Base-by-base conservation (phyloP, 2,888 invertebrate genomes). In the Catocala sponsa region DNA sequence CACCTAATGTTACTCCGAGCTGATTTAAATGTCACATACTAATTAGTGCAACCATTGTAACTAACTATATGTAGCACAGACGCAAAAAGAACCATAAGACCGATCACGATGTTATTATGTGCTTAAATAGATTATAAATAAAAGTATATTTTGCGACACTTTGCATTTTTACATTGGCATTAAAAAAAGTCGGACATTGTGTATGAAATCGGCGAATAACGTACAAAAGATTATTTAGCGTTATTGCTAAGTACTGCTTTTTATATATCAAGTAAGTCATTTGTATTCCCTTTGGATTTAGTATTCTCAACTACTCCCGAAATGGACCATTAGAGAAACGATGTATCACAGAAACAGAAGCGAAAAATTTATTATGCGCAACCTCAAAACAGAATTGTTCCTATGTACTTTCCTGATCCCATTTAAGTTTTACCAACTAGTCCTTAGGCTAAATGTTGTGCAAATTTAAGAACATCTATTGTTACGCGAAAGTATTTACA, bases 391-490 rank as follows among this genome's bases (percentile, higher is more conserved):
- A 48, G 41, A 69, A 72, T 68, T 69, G 70, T 72, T 73, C 55
- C 63, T 44, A 67, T 73, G 75, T 75, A 66, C 76, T 72, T 74
- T 59, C 59, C 63, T 66, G 65, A 65, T 67, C 64, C 71, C 66
- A 75, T 78, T 76, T 65, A 76, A 70, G 68, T 78, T 78, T 68
- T 59, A 73, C 74, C 55, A 69, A 78, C 70, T 72, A 70, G 59
- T 66, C 75, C 69, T 65, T 9, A 56, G 63, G 76, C 59, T 64
- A 65, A 60, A 63, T 52, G 9, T 33, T 69, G 63, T 66, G 59
- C 69, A 50, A 64, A 71, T 72, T 68, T 57, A 59, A 68, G 65
- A 33, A 63, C 63, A 54, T 51, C 55, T 65, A 69, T 76, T 76
- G 72, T 67, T 65, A 58, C 63, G 48, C 64, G 60, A 62, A 66